Conservation (phyloP, 2,888 invertebrate species). For the Carabus problematicus region DNA sequence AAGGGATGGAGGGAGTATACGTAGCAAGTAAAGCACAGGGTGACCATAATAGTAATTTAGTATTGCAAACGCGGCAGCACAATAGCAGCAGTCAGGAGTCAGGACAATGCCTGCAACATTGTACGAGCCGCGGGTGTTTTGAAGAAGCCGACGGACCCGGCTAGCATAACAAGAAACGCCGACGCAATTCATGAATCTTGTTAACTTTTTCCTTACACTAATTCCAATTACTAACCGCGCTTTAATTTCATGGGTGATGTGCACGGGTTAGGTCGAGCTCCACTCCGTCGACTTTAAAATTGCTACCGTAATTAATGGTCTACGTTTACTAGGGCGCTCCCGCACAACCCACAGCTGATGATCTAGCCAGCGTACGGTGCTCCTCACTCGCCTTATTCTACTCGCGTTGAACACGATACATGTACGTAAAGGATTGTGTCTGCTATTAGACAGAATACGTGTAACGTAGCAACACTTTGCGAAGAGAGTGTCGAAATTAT, state of each 20-base stretch:
- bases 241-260: constrained; percentile 43
- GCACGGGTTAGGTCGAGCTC: constrained; percentile 38
- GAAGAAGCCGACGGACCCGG: constrained; percentile 3
- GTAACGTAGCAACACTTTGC: too few species aligned
- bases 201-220: constrained; percentile 43
- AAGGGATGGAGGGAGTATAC: too few species aligned
- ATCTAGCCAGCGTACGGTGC: not conserved
- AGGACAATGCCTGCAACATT: not conserved
- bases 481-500: too few species aligned
- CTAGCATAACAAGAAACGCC: constrained; percentile 34
- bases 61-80: not conserved
- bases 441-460: too few species aligned
- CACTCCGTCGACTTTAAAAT: constrained; percentile 40
- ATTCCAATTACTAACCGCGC: constrained; percentile 43
- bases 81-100: not conserved
- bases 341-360: constrained; percentile 12
- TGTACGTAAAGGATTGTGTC: too few species aligned
- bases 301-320: constrained; percentile 40
- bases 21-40: not conserved
- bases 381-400: too few species aligned
- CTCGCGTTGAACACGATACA: too few species aligned
- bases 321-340: constrained; percentile 22
- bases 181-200: constrained; percentile 41
- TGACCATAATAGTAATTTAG: constrained; percentile 3
- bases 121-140: not conserved